Base-by-base conservation (phyloP, 1,140 invertebrate species). In the Cecropterus lyciades region DNA sequence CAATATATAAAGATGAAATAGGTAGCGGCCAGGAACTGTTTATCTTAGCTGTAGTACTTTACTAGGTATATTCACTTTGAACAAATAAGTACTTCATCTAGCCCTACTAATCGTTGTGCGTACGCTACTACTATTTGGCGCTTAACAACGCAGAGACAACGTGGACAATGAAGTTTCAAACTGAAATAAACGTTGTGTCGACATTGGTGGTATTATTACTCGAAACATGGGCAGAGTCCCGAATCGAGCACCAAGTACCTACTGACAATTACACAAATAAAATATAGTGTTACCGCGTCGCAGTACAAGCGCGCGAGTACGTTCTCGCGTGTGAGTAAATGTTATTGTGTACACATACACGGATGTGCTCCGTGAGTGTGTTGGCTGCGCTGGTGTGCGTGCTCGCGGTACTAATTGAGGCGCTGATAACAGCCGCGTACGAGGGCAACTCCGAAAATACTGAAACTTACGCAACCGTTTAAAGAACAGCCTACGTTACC, bases 391-490 rank as follows among this genome's bases (percentile, higher is more conserved):
- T 11, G 13, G 53, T 57, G 53, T 43, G 40, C n/a, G 40, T 24
- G 53, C 40, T 45, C 40, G 53, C 53, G 40, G 37, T 57, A 57
- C 53, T 56, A 55, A 55, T 56, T 56, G 53, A 43, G 53, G n/a
- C 49, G 53, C 53, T 56, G 53, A 56, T 56, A 56, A 56, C 16
- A 56, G 40, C 46, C 20, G 33, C 9, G 46, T 49, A 43, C 48
- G 16, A 49, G 24, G 49, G 15, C 27, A 30, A 13, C 49, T 30
- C 49, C 49, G 49, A 52, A 52, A 52, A 52, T 27, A 52, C 16
- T 17, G 6, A 52, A 52, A 27, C 40, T 52, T 52, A 24, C 49
- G 27, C 27, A 52, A 33, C 24, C 14, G 48, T 20, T 10, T 1
- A 3, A 10, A 11, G 33, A 11, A 11, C 33, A n/a, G 33, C 33